Evolutionary conservation across 2,888 invertebrate genomes (phyloP).

Genomic region (Platycnemis pennipes): DNA sequence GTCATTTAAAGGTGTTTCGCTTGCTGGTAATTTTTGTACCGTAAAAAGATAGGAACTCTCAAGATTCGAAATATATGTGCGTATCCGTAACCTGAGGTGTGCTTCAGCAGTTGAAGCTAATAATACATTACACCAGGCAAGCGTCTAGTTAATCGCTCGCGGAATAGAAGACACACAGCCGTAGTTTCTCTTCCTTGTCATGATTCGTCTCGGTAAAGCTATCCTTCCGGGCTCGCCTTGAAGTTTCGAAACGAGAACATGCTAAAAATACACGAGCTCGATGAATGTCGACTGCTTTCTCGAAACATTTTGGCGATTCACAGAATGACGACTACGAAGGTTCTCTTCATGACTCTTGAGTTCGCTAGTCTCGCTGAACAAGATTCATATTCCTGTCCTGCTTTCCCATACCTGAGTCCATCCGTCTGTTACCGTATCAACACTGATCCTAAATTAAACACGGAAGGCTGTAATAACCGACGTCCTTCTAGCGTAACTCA

Average conservation of each 20-base stretch:
- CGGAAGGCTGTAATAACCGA: background rate
- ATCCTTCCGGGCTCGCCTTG: background rate
- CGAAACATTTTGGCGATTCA: background rate
- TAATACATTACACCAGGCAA: background rate
- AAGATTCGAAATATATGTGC: background rate
- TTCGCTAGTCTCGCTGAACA: background rate
- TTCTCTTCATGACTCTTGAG: background rate
- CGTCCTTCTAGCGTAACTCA: background rate
- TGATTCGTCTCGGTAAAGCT: background rate
- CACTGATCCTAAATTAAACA: background rate
- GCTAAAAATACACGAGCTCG: background rate
- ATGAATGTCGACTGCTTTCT: constrained; percentile 7
- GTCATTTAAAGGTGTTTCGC: background rate
- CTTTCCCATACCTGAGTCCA: background rate
- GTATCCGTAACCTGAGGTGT: background rate
- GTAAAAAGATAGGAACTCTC: background rate
- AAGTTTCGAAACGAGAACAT: background rate
- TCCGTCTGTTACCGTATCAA: background rate
- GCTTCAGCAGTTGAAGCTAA: background rate
- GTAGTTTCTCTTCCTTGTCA: background rate
- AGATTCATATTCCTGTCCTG: background rate
- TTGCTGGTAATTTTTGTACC: background rate
- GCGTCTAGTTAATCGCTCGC: background rate
- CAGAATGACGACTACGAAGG: background rate
- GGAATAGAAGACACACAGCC: background rate